Evolutionary conservation across 2,888 invertebrate species (phyloP).

Genomic region (Podabrus alpinus): DNA sequence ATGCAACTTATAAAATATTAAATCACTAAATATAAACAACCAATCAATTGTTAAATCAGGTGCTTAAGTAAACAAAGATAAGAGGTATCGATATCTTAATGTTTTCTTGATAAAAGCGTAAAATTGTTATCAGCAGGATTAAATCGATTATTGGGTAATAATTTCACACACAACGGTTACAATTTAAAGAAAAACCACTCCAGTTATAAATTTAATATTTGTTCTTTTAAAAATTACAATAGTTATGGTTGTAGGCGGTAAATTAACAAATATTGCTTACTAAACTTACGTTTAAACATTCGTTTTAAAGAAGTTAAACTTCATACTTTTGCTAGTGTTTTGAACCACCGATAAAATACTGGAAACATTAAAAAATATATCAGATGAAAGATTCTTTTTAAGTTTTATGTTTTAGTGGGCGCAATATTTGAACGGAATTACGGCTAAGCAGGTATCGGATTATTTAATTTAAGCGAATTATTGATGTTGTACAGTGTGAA

Average conservation of each 20-base stretch:
- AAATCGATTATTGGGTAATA: neutral
- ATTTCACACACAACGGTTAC: neutral
- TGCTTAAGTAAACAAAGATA: conserved; percentile 1
- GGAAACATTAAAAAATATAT: conserved; percentile 9
- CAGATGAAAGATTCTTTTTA: neutral
- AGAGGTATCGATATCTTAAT: neutral
- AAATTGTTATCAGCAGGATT: neutral
- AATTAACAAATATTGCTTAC: neutral
- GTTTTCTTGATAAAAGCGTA: neutral
- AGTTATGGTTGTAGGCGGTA: neutral
- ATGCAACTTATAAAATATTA: conserved; percentile 7
- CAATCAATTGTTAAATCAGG: neutral
- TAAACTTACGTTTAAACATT: conserved; percentile 20
- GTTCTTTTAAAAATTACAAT: neutral
- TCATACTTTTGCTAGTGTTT: conserved; percentile 31
- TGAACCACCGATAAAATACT: conserved; percentile 31
- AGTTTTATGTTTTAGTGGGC: neutral
- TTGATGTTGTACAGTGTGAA: too few relatives aligned
- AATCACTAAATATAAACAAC: neutral
- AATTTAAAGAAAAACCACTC: neutral
- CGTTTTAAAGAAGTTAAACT: conserved; percentile 24
- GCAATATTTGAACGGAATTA: neutral
- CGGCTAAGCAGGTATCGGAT: too few relatives aligned
- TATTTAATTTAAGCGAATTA: neutral
- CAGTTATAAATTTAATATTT: neutral